These are phyloP conservation scores for Auanema sp. DNA, from an alignment of 2,888 invertebrate species.

Conservation along the genomic window DNA sequence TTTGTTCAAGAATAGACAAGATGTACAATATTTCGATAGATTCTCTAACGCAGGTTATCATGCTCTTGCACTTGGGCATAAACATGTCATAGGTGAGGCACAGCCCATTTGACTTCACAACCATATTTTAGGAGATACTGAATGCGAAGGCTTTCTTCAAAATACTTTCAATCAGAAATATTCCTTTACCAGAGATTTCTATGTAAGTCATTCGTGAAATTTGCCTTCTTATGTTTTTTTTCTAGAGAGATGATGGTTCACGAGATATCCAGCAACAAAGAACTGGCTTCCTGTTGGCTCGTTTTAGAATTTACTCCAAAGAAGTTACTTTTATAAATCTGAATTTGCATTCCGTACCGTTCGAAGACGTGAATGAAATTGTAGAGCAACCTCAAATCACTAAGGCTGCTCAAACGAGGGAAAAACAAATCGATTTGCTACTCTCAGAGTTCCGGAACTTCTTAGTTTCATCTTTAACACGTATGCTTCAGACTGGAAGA, in stretches of 20 bases:
- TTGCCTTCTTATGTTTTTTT: background rate
- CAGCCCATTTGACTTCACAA: background rate
- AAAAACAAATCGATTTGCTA: slow-evolving; percentile 41
- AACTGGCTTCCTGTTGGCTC: slow-evolving; percentile 44
- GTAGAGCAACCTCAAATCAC: slow-evolving; percentile 31
- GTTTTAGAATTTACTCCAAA: slow-evolving; percentile 47
- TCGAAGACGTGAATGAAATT: slow-evolving; percentile 32
- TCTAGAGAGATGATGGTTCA: slow-evolving; percentile 43
- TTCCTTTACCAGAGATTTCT: slow-evolving; percentile 40
- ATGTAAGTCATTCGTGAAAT: slow-evolving; percentile 40
- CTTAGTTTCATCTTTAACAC: too few species aligned
- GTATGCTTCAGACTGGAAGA: slow-evolving; percentile 35
- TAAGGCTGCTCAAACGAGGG: slow-evolving; percentile 41
- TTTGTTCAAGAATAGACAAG: slow-evolving; percentile 36
- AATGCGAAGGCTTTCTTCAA: slow-evolving; percentile 46
- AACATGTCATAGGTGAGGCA: slow-evolving; percentile 29
- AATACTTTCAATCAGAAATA: slow-evolving; percentile 43
- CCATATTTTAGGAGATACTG: slow-evolving; percentile 22
- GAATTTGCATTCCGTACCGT: slow-evolving; percentile 48
- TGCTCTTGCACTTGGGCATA: slow-evolving; percentile 23
- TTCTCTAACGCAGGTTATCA: slow-evolving; percentile 47
- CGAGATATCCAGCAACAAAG: slow-evolving; percentile 43
- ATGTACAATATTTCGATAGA: slow-evolving; percentile 42
- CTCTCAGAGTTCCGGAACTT: background rate
- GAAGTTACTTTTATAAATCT: slow-evolving; percentile 49